These are phyloP conservation scores for Cinara cedri DNA, from an alignment of 2,888 invertebrate genomes.

Conservation along the genomic window DNA sequence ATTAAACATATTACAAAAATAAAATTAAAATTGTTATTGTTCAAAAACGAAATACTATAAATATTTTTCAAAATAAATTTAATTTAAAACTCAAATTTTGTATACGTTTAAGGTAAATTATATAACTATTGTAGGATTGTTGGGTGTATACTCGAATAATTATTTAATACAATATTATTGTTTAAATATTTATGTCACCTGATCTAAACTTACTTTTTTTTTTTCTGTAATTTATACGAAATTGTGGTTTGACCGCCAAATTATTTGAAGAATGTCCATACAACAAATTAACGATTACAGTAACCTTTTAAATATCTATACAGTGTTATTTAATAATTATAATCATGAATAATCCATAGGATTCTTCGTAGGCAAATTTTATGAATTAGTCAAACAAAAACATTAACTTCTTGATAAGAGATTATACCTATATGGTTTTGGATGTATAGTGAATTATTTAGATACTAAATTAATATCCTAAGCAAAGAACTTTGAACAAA, in stretches of 20 bases:
- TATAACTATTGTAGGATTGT: too few species aligned
- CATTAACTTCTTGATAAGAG: background rate
- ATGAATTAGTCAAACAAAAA: background rate
- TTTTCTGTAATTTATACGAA: background rate
- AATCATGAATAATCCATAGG: constrained; percentile 20
- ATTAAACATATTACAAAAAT: too few species aligned
- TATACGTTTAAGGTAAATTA: too few species aligned
- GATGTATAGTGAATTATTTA: background rate
- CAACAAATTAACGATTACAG: background rate
- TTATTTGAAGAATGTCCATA: background rate
- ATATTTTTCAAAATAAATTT: too few species aligned
- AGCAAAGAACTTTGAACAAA: background rate
- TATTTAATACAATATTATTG: too few species aligned
- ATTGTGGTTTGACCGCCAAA: constrained; percentile 6
- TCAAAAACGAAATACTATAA: too few species aligned
- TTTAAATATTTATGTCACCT: too few species aligned
- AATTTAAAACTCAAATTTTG: too few species aligned
- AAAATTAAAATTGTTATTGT: too few species aligned
- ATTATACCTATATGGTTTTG: background rate
- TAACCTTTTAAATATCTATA: constrained; percentile 23
- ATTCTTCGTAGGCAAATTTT: constrained; percentile 12
- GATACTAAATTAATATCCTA: too few species aligned
- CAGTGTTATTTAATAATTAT: constrained; percentile 20
- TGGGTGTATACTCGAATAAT: too few species aligned
- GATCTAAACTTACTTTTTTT: too few species aligned